Evolutionary conservation across 2,113 vertebrate genomes (phyloP), one percentile per base, ranked within the genome.

Genomic region (Melanerpes formicivorus): DNA sequence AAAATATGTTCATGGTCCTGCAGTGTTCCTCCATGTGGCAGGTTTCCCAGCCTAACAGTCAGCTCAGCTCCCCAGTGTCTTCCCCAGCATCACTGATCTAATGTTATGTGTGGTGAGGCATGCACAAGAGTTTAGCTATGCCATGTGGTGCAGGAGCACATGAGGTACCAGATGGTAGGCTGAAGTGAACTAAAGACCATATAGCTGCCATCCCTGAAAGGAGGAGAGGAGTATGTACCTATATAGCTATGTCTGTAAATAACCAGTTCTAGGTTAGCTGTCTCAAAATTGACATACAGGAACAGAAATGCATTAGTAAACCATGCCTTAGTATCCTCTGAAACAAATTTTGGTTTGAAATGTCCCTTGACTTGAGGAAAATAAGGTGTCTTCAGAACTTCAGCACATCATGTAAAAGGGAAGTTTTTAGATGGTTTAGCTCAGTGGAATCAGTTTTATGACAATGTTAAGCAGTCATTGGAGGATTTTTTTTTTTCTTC

Each of bases 141-240:
- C 63, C 14, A 0, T 1, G 3, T 17, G 52, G 30, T 52, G 26
- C 34, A 72, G 82, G 30, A 48, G 32, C 18, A 29, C 0, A 0
- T 2, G 26, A 5, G 22, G 21, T 71, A 25, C 26, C 73, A 55
- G 25, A 9, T 9, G 23, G 11, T 1, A 59, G 29, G 34, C 11
- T 42, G 27, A 19, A 0, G 4, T 62, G 10, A 77, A 2, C 23
- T 37, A 3, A 60, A 42, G 48, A 18, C 26, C 10, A 3, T 8
- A 11, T 3, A 67, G 37, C 48, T 69, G 48, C 37, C 30, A 19
- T 55, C 15, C 16, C 6, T 27, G 71, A 42, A 25, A 80, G 52
- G 29, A 19, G 40, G 25, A 60, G 25, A 14, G 4, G 22, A 50
- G 10, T 11, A 3, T 7, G 6, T 18, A 6, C 4, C 19, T 26